Evolutionary conservation across 2,797 vertebrate species (phyloP).

Genomic region (Numenius phaeopus): DNA sequence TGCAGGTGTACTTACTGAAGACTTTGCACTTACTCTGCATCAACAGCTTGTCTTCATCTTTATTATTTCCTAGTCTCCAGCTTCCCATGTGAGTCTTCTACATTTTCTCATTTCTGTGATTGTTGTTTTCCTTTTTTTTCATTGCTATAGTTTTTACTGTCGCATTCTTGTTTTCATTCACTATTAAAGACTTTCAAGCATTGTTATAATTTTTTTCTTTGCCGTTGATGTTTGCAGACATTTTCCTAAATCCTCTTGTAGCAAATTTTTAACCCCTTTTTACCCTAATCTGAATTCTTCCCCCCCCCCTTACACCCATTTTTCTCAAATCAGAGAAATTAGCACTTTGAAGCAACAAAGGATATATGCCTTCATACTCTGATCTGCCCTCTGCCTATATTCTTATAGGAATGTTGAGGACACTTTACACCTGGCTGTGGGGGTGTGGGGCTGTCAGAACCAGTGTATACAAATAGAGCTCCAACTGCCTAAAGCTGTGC

Average conservation of each 20-base stretch:
- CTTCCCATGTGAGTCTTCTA: not conserved
- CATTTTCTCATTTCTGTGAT: not conserved
- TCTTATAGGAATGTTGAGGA: not conserved
- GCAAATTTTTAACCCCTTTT: not conserved
- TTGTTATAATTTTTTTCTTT: not conserved
- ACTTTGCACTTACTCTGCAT: not conserved
- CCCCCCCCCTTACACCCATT: accelerated
- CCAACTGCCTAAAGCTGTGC: not conserved
- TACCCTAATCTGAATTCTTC: not conserved
- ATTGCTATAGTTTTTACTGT: not conserved
- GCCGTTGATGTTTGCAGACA: not conserved
- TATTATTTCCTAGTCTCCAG: not conserved
- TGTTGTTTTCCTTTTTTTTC: not conserved
- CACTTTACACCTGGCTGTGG: not conserved
- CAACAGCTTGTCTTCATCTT: not conserved
- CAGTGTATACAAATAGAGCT: not conserved
- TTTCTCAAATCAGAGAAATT: not conserved
- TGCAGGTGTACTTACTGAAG: not conserved
- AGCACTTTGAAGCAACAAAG: not conserved
- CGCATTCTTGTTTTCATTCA: not conserved
- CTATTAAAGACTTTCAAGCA: not conserved
- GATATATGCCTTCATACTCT: not conserved
- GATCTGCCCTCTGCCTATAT: not conserved
- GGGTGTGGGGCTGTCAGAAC: not conserved
- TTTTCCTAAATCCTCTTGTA: not conserved